Percentiles rank a stretch among this genome's conserved stretches.
Evolutionary conservation across 2,113 vertebrate species (phyloP).

Genomic region (Eptatretus burgeri): DNA sequence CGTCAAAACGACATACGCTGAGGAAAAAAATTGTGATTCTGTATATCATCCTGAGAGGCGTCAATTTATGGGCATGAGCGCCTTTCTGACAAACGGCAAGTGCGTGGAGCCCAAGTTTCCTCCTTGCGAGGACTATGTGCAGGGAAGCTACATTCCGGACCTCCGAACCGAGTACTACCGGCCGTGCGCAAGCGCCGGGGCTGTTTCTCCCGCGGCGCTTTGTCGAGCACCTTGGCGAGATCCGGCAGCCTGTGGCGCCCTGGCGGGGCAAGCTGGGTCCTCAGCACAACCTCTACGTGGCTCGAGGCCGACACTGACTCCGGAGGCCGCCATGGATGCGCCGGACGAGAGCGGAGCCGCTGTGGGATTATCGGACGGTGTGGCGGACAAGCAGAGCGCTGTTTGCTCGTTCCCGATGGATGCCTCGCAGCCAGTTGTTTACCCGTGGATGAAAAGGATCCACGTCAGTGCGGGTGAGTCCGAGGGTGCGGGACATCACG

Average conservation of each 20-base stretch:
- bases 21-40: constrained; percentile 99
- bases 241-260: constrained; percentile 46
- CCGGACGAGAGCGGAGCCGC: too few relatives aligned
- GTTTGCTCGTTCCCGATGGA: constrained; percentile 16
- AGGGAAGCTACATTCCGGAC: constrained; percentile 98
- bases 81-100: constrained; percentile 99
- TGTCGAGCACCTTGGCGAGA: constrained; percentile 27
- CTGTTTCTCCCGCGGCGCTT: constrained; percentile 13
- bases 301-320: too few relatives aligned
- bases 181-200: constrained; percentile 70
- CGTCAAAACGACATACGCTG: constrained; percentile 98
- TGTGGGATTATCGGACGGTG: too few relatives aligned
- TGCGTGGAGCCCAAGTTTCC: constrained; percentile 99
- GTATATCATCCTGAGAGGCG: constrained; percentile 10
- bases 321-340: too few relatives aligned
- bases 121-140: constrained; percentile 99
- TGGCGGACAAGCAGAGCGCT: too few relatives aligned
- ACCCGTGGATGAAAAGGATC: constrained; percentile 99
- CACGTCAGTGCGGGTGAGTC: constrained; percentile 71
- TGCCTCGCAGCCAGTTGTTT: constrained; percentile 80
- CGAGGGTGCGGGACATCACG: too few relatives aligned
- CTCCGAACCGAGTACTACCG: constrained; percentile 90
- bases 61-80: constrained; percentile 99
- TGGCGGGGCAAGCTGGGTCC: too few relatives aligned
- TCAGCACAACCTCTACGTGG: too few relatives aligned